These are phyloP conservation scores for Mythimna ferrago DNA, from an alignment of 2,888 invertebrate species.

Conservation along the genomic window DNA sequence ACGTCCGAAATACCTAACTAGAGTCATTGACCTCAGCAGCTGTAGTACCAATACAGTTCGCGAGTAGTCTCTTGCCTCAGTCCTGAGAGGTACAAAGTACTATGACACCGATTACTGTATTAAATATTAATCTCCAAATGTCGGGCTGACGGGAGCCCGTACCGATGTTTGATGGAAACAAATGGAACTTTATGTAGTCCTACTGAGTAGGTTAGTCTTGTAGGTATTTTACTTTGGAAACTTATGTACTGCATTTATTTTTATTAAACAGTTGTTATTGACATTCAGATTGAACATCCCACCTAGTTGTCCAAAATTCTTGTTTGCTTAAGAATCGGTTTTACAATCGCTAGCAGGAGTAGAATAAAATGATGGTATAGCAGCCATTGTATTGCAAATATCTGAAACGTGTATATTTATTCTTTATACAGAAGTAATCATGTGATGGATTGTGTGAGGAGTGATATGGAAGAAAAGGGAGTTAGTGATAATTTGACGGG, in stretches of 20 bases:
- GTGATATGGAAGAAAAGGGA: too few relatives aligned
- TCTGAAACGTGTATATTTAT: too few relatives aligned
- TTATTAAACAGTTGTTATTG: neutral
- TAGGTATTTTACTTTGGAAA: conserved; percentile 10
- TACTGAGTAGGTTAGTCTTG: conserved; percentile 5
- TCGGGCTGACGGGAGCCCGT: conserved; percentile 18
- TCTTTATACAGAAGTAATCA: too few relatives aligned
- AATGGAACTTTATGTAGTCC: conserved; percentile 38
- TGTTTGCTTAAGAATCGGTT: too few relatives aligned
- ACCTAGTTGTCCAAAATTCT: too few relatives aligned
- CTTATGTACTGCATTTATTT: neutral
- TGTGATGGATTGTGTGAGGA: too few relatives aligned
- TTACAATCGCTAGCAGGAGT: too few relatives aligned
- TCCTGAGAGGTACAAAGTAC: conserved; percentile 33
- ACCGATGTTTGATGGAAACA: conserved; percentile 38
- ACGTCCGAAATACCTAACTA: neutral
- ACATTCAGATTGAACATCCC: neutral
- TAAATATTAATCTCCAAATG: conserved; percentile 52
- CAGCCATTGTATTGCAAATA: too few relatives aligned
- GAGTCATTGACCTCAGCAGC: conserved; percentile 6
- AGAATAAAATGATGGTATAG: too few relatives aligned
- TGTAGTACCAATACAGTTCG: neutral
- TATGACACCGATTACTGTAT: conserved; percentile 38
- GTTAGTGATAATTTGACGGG: too few relatives aligned
- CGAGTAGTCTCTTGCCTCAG: conserved; percentile 11